Conservation (phyloP, 2,113 vertebrate genomes). For the Melanostigma gelatinosum region DNA sequence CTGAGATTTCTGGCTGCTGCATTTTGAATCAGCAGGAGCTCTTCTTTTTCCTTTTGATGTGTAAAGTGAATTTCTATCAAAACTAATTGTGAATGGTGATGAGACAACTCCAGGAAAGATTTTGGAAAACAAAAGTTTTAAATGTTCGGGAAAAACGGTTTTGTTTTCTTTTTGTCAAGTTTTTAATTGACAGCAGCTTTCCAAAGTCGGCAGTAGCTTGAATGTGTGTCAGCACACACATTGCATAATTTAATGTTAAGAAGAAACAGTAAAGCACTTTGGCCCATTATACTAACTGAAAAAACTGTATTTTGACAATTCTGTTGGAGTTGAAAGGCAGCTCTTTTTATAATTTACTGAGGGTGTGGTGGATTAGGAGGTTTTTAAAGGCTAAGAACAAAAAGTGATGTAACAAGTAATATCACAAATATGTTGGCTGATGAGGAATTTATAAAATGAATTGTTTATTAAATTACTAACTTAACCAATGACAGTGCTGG, state of each 20-base stretch:
- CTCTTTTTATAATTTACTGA: neutral
- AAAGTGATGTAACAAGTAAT: neutral
- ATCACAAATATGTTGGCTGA: neutral
- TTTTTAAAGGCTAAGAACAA: neutral
- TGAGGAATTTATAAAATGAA: neutral
- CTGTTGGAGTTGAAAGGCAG: neutral
- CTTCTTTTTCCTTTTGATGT: slow-evolving; percentile 29
- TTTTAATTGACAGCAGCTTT: slow-evolving; percentile 43
- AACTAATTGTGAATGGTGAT: slow-evolving; percentile 18
- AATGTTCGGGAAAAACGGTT: slow-evolving; percentile 31
- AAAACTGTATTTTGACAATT: neutral
- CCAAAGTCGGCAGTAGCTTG: neutral
- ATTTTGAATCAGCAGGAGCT: slow-evolving; percentile 17
- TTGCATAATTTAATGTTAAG: neutral
- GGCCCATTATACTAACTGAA: neutral
- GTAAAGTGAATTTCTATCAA: slow-evolving; percentile 27
- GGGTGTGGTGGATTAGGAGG: neutral
- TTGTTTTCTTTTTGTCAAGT: neutral
- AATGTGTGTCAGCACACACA: slow-evolving; percentile 13
- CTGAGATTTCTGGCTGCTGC: slow-evolving; percentile 5
- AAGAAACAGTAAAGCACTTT: neutral
- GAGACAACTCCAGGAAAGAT: neutral
- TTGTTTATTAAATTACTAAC: neutral
- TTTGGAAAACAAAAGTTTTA: slow-evolving; percentile 31
- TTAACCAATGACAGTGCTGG: neutral